Percentiles rank a stretch among this genome's conserved stretches.
Conservation (phyloP, 1,140 invertebrate species). For the Papilio xuthus region DNA sequence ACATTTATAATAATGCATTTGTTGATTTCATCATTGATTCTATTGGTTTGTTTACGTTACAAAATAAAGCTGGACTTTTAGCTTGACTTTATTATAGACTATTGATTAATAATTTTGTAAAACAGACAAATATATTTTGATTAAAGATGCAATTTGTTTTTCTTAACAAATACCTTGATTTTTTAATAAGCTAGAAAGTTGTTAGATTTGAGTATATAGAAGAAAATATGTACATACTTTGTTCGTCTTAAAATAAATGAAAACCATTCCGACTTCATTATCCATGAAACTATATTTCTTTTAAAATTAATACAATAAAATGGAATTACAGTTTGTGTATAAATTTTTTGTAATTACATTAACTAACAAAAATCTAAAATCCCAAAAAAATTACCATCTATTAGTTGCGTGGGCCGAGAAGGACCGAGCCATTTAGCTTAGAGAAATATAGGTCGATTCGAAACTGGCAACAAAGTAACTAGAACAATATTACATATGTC, state of each 20-base stretch:
- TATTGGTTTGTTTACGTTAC: conserved; percentile 24
- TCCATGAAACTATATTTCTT: conserved; percentile 8
- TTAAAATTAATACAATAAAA: conserved; percentile 12
- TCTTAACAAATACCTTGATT: not conserved
- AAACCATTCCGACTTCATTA: not conserved
- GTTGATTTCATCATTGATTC: conserved; percentile 30
- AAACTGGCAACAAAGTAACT: conserved; percentile 18
- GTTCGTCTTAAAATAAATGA: not conserved
- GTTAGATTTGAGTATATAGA: too few relatives aligned
- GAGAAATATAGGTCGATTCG: not conserved
- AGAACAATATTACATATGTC: not conserved
- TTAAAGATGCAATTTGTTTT: not conserved
- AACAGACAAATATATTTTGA: conserved; percentile 34
- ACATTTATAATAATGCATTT: conserved; percentile 15
- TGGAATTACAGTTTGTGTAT: conserved; percentile 8
- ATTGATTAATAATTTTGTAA: conserved; percentile 18
- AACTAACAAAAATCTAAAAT: conserved; percentile 27
- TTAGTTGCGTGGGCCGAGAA: not conserved
- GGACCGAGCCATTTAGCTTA: not conserved
- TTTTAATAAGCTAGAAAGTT: not conserved
- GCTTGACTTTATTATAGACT: conserved; percentile 33
- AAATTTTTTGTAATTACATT: conserved; percentile 21
- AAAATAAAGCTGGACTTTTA: conserved; percentile 54
- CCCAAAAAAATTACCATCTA: not conserved
- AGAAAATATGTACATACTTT: too few relatives aligned